Conservation (phyloP, 1,140 invertebrate species). For the Antheraea pernyi region DNA sequence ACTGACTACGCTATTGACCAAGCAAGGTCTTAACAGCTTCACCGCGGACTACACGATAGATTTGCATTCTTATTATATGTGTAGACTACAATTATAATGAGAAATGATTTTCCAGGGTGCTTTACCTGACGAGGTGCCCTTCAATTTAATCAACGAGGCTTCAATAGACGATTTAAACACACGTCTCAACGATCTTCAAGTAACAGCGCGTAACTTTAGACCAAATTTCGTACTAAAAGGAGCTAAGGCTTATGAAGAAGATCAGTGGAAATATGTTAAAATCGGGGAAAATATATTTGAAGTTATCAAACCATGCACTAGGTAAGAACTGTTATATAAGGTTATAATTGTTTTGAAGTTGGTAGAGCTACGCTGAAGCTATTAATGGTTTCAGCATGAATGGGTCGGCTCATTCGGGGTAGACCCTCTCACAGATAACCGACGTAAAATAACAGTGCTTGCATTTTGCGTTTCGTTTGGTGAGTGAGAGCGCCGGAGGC, state of each 20-base stretch:
- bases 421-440: too few relatives aligned
- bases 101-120: conserved; percentile 70
- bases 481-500: too few relatives aligned
- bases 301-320: conserved; percentile 83
- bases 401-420: too few relatives aligned
- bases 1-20: too few relatives aligned
- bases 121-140: conserved; percentile 81
- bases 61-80: too few relatives aligned
- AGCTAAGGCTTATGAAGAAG: conserved; percentile 82
- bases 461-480: too few relatives aligned
- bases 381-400: too few relatives aligned
- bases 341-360: too few relatives aligned
- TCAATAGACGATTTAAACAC: conserved; percentile 83
- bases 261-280: conserved; percentile 85
- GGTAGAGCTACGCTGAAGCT: too few relatives aligned
- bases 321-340: conserved; percentile 48
- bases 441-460: too few relatives aligned
- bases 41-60: too few relatives aligned
- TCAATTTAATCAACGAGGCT: conserved; percentile 81
- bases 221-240: conserved; percentile 85
- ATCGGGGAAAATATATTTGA: conserved; percentile 82
- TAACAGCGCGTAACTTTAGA: conserved; percentile 81
- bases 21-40: too few relatives aligned
- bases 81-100: neutral
- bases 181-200: conserved; percentile 60